Evolutionary conservation across 2,113 vertebrate genomes (phyloP).

Genomic region (Microcebus tavaratra): DNA sequence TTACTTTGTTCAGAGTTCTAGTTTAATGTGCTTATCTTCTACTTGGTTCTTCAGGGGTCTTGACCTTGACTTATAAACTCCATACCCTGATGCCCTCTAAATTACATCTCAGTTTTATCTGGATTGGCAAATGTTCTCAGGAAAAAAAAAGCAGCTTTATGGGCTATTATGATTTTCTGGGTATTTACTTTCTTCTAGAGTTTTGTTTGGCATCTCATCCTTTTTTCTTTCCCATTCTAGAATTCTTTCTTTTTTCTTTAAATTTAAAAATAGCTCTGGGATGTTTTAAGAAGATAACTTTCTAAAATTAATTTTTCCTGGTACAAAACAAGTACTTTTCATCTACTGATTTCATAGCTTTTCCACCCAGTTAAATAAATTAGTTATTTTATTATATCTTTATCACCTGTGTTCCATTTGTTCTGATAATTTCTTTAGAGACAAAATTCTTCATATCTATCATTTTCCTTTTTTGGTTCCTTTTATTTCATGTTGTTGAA

Average conservation of each 20-base stretch:
- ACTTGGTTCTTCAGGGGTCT: background rate
- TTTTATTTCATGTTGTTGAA: background rate
- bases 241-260: background rate
- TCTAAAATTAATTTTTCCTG: background rate
- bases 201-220: background rate
- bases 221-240: background rate
- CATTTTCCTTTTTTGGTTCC: background rate
- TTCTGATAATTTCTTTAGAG: conserved; percentile 6
- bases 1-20: background rate
- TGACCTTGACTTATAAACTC: background rate
- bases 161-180: background rate
- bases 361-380: background rate
- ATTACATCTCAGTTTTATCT: background rate
- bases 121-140: background rate
- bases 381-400: background rate
- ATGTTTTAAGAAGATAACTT: background rate
- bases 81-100: background rate
- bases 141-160: background rate
- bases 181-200: background rate
- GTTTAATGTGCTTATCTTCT: background rate
- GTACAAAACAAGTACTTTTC: background rate
- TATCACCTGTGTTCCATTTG: background rate
- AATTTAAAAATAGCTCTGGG: background rate
- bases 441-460: background rate
- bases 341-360: background rate